Evolutionary conservation across 1,140 invertebrate species (phyloP).

Genomic region (Mactra quadrangularis): DNA sequence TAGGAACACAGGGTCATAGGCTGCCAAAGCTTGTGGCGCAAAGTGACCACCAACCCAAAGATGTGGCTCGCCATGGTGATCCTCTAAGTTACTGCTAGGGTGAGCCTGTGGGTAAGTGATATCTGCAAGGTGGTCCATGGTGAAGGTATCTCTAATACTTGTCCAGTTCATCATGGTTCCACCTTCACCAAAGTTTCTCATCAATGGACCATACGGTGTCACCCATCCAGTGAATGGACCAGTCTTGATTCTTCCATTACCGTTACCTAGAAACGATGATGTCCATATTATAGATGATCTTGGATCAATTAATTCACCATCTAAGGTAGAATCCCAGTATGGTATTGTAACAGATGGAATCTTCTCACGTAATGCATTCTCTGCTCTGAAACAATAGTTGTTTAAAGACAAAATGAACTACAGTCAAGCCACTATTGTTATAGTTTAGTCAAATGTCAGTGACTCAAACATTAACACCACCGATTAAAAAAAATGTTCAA

Average conservation of each 20-base stretch:
- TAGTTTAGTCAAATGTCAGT: no score
- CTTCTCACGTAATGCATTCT: constrained; percentile 76
- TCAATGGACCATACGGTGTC: constrained; percentile 71
- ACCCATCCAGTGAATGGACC: constrained; percentile 81
- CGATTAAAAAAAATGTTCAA: no score
- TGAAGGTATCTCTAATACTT: constrained; percentile 62
- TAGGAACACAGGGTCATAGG: constrained; percentile 68
- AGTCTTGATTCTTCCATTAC: constrained; percentile 80
- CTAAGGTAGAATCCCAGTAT: constrained; percentile 83
- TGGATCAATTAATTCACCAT: constrained; percentile 77
- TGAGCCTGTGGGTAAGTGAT: constrained; percentile 67
- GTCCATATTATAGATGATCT: constrained; percentile 82
- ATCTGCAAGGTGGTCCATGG: constrained; percentile 60
- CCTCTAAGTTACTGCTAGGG: constrained; percentile 66
- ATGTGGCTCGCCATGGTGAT: constrained; percentile 69
- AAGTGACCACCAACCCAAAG: constrained; percentile 69
- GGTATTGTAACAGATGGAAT: constrained; percentile 78
- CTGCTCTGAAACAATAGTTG: constrained; percentile 66
- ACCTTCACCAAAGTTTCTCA: constrained; percentile 65
- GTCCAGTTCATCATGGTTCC: constrained; percentile 66
- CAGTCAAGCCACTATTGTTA: no score
- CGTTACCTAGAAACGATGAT: constrained; percentile 81
- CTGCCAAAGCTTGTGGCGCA: constrained; percentile 63
- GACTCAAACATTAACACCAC: no score
- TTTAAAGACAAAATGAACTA: no score